Evolutionary conservation across 2,113 vertebrate genomes (phyloP), one percentile per base, ranked within the genome.

Genomic region (Pitta sordida): DNA sequence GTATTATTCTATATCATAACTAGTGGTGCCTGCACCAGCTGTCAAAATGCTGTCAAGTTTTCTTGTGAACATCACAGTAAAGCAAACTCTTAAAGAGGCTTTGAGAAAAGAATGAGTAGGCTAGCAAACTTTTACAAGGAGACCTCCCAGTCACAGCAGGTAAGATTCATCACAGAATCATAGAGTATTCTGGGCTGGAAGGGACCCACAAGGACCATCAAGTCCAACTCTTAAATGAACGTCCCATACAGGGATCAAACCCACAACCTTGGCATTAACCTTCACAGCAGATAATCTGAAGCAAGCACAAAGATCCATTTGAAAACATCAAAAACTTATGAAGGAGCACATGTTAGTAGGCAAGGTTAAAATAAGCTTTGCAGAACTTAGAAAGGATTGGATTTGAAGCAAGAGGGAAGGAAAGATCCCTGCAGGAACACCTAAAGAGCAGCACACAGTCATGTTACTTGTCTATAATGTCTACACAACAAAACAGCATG

Each of bases 221-320:
- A 65, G 8, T 65, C 23, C 67, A 59, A 3, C 19, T 52, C 44
- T 52, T 14, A 52, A 60, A 18, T 37, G 44, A 88, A 59, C 8
- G 37, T 37, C 44, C 44, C 0, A 0, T 16, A 58, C 0, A 0
- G 32, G 27, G 26, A 44, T 37, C 0, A 0, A 59, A 46, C 27
- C 36, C 11, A 10, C 0, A 0, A 22, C 10, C 27, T 65, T 81
- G 60, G n/a, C 7, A 5, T 67, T 59, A 67, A 59, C 43, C 11
- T n/a, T 67, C 44, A 79, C 52, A 76, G 53, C 36, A 74, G 22
- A 46, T 21, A 88, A 60, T 20, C 24, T 21, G 27, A 86, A 94
- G 53, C 8, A 69, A 91, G 51, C n/a, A 83, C 30, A 58, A 75
- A 91, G 44, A 44, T 30, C 68, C 9, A 13, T 52, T 43, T 60